Base-by-base conservation (phyloP, 2,113 vertebrate species). In the western clawed frog (Xenopus tropicalis) region DNA sequence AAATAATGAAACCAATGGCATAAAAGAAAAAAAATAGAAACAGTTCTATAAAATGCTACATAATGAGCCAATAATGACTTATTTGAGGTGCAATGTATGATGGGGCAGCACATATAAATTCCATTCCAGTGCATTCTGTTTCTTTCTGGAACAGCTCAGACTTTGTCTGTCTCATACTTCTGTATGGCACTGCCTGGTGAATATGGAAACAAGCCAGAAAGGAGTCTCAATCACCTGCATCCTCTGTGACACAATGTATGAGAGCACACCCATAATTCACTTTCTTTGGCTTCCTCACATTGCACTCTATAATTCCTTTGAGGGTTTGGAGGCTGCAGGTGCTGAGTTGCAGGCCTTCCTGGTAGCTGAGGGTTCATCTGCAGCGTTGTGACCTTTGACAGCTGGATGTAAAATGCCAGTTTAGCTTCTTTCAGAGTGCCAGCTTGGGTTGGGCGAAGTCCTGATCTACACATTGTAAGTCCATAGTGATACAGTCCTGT, bases 401-500 rank as follows among this genome's bases (percentile, higher is more conserved):
- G 23, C 63, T 82, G 21, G n/a, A 63, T 43, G 21, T 57, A 42
- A 67, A 67, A 69, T 44, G 57, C 21, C 83, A 83, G 75, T 73
- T 77, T 22, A 72, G 82, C 83, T 86, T 81, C 81, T 81, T 78
- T 72, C 66, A 76, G 66, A 37, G 61, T 79, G 79, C 71, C 56
- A 66, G 77, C 74, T 80, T 71, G 79, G 79, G 70, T 67, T 61
- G 72, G 70, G 66, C 44, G 4, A 17, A 71, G 54, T 59, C 78
- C 79, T 62, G 11, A 43, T 77, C 89, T 90, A 93, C 43, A 88
- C 88, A 1, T 87, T 89, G 58, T 93, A 91, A 14, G 93, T 94
- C 97, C 97, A 99, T 25, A 99, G 94, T 25, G 93, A 92, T 20
- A 98, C 96, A 74, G 95, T 98, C 76, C 95, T 93, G 84, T 99